Base-by-base conservation (phyloP, 2,113 vertebrate species). In the Heterocephalus glaber region DNA sequence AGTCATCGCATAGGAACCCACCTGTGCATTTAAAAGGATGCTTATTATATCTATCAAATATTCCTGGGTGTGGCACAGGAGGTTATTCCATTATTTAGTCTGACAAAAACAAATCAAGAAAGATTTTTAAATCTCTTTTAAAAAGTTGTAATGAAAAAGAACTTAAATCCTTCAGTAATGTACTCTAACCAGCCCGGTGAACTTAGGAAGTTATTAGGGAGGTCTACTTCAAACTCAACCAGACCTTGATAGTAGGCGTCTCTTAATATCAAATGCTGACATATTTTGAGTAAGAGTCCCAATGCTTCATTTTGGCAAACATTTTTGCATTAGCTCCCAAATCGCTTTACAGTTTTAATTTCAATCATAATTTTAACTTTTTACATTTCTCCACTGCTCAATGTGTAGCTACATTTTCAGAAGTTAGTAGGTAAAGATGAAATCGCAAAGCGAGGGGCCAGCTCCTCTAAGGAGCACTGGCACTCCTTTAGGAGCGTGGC, bases 71-170 rank as follows among this genome's bases (percentile, higher is more conserved):
- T 47, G 81, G 58, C 22, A 66, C 2, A 58, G 54, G 12, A 72
- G 38, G 2, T 16, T 61, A 52, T 70, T 61, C 41, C 38, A 12
- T 52, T 84, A 84, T 56, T 52, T 66, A 7, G 54, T 24, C 74
- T 79, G n/a, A 84, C 20, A 79, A 80, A 86, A 56, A 66, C 49
- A 65, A 83, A 12, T 63, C 41, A 60, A 76, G 38, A 66, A 82
- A 58, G 49, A 70, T 28, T 81, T 90, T 94, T 63, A 89, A 83
- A 30, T 22, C 24, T 12, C 56, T 80, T 58, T 61, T 41, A 76
- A 76, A 76, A 47, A 52, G 84, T 94, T 74, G 54, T 47, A 61
- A 81, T 74, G 26, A 89, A 58, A 92, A 92, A 82, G 41, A 77
- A 83, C 3, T 52, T 70, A 52, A 65, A 33, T 58, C 38, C 17